These are phyloP conservation scores for Equus przewalskii DNA, from an alignment of 2,113 vertebrate genomes.

Conservation along the genomic window DNA sequence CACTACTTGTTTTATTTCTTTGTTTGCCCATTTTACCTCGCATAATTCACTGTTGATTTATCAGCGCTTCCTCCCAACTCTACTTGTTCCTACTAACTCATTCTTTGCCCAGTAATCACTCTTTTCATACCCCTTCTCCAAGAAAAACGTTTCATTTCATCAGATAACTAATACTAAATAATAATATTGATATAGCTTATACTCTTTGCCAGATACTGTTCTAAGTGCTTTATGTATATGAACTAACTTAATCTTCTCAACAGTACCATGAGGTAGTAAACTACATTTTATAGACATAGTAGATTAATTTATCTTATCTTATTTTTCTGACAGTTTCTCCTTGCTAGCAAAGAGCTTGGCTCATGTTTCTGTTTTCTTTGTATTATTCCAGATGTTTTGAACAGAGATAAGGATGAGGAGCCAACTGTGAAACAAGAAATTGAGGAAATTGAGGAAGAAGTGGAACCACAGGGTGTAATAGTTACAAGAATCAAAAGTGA, in stretches of 20 bases:
- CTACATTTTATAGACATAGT: neutral
- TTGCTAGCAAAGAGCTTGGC: constrained; percentile 23
- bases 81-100: neutral
- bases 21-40: neutral
- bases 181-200: constrained; percentile 26
- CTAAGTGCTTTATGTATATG: constrained; percentile 12
- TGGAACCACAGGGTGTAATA: constrained; percentile 79
- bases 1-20: neutral
- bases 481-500: constrained; percentile 84
- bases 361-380: constrained; percentile 65
- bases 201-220: constrained; percentile 24
- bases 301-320: constrained; percentile 31
- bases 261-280: neutral
- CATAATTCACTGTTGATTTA: neutral
- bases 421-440: constrained; percentile 82
- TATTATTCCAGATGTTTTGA: constrained; percentile 82
- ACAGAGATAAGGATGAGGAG: constrained; percentile 76
- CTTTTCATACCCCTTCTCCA: neutral
- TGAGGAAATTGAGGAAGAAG: constrained; percentile 77
- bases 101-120: neutral
- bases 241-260: constrained; percentile 21
- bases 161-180: constrained; percentile 48
- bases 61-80: neutral
- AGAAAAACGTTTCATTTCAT: constrained; percentile 44
- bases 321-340: constrained; percentile 47